Evolutionary conservation across 2,888 invertebrate species (phyloP).

Genomic region (Rhogogaster chlorosoma): DNA sequence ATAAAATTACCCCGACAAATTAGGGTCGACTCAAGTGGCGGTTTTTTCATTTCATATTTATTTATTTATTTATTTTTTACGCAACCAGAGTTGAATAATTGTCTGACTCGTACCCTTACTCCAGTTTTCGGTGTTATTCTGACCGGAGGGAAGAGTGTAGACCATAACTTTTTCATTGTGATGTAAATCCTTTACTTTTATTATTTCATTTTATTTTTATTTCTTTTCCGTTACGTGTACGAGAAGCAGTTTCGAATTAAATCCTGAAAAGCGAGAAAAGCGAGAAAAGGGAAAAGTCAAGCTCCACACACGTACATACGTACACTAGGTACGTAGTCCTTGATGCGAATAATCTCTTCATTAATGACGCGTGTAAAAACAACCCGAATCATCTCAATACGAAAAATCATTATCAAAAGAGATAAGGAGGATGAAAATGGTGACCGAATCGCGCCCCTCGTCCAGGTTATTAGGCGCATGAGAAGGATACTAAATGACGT

Average conservation of each 20-base stretch:
- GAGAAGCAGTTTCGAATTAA: background rate
- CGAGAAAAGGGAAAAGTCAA: background rate
- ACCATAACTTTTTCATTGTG: slow-evolving; percentile 33
- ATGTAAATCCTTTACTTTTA: slow-evolving; percentile 3
- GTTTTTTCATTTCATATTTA: background rate
- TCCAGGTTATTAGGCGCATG: slow-evolving; percentile 75
- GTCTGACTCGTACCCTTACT: background rate
- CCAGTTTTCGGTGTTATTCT: background rate
- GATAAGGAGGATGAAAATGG: background rate
- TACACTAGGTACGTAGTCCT: background rate
- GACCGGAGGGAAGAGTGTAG: background rate
- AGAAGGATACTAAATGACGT: slow-evolving; percentile 76
- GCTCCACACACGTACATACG: background rate
- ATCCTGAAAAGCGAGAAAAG: background rate
- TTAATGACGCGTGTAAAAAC: background rate
- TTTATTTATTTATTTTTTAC: slow-evolving; percentile 6
- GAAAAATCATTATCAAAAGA: background rate
- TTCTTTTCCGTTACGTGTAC: background rate
- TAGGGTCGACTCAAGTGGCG: slow-evolving; percentile 11
- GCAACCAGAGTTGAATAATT: slow-evolving; percentile 11
- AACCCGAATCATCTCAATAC: background rate
- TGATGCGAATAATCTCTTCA: background rate
- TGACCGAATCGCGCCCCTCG: slow-evolving; percentile 48
- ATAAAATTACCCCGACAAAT: background rate
- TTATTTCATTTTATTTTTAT: background rate